These are phyloP conservation scores for Platycnemis pennipes DNA, from an alignment of 2,888 invertebrate species.

Conservation along the genomic window DNA sequence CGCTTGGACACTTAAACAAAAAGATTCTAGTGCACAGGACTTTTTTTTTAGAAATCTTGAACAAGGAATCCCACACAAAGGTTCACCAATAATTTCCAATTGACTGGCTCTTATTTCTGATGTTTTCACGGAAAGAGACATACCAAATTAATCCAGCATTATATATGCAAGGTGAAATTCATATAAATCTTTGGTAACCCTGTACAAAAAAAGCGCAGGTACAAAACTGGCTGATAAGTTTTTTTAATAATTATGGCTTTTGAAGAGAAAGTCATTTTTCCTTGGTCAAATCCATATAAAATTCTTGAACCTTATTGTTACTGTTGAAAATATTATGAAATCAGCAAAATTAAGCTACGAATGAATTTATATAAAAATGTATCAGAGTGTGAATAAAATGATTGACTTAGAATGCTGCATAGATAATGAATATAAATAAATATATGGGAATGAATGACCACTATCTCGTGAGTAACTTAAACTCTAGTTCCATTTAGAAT, in stretches of 20 bases:
- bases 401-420: background rate
- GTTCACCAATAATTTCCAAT: background rate
- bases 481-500: background rate
- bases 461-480: background rate
- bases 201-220: background rate
- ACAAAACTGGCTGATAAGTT: constrained; percentile 16
- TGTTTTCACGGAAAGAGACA: background rate
- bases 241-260: background rate
- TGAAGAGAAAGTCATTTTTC: background rate
- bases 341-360: constrained; percentile 12
- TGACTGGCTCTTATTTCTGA: background rate
- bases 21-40: constrained; percentile 8
- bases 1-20: constrained; percentile 12
- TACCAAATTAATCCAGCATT: background rate
- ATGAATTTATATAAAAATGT: background rate
- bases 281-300: background rate
- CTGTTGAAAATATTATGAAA: constrained; percentile 9
- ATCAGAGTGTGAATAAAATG: background rate
- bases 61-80: constrained; percentile 21
- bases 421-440: background rate
- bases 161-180: background rate
- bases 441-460: background rate
- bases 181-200: background rate
- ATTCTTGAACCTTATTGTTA: background rate
- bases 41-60: too few species aligned